phyloP scores from a whole-genome alignment of 2,888 invertebrate species.

The Chouioia cunea region DNA sequence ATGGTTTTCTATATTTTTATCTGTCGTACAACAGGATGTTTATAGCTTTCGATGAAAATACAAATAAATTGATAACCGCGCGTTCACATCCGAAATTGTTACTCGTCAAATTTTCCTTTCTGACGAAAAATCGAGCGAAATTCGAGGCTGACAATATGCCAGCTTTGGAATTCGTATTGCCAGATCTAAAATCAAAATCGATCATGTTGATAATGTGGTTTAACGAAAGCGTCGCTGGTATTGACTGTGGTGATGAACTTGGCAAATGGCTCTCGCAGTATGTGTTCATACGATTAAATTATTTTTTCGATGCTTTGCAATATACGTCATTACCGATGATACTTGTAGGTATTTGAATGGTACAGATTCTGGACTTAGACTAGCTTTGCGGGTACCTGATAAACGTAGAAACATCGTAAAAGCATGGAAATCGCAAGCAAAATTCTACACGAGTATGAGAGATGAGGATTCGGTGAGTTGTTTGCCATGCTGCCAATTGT shows the following conservation, averaged over 20 bases:
- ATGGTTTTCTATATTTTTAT: neutral
- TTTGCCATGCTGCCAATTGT: neutral
- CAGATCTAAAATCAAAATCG: slow-evolving; percentile 50
- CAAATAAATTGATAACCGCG: slow-evolving; percentile 66
- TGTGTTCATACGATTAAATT: neutral
- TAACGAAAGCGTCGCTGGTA: slow-evolving; percentile 67
- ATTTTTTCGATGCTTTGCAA: slow-evolving; percentile 5
- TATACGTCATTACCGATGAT: too few species aligned
- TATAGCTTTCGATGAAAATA: slow-evolving; percentile 67
- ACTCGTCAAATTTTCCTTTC: slow-evolving; percentile 66
- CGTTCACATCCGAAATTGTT: slow-evolving; percentile 69
- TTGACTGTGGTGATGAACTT: slow-evolving; percentile 76
- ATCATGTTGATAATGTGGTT: slow-evolving; percentile 60
- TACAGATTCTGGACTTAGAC: slow-evolving; percentile 55
- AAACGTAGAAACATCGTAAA: neutral
- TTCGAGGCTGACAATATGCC: slow-evolving; percentile 70
- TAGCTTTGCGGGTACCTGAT: slow-evolving; percentile 49
- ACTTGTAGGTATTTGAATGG: slow-evolving; percentile 57
- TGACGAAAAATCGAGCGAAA: slow-evolving; percentile 65
- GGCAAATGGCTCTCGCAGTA: slow-evolving; percentile 74
- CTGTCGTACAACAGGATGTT: slow-evolving; percentile 67
- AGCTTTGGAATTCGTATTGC: slow-evolving; percentile 67
- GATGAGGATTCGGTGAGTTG: slow-evolving; percentile 58
- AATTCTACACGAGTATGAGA: slow-evolving; percentile 56
- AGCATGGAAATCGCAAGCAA: slow-evolving; percentile 54